Conservation (phyloP, 2,113 vertebrate species). For the Calonectris borealis region DNA sequence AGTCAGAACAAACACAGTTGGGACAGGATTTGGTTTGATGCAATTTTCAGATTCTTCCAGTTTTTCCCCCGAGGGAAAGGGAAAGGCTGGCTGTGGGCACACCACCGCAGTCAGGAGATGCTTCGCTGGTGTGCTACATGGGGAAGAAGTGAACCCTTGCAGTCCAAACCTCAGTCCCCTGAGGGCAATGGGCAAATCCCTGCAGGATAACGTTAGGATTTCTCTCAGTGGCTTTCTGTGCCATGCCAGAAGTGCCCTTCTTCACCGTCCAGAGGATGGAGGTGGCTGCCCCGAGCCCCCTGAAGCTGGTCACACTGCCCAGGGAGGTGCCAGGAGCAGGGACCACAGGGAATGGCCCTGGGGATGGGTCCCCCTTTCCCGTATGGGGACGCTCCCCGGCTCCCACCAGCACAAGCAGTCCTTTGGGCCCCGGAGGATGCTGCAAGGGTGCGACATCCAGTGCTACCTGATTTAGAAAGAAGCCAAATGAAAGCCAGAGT, state of each 20-base stretch:
- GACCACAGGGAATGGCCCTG: rapidly evolving
- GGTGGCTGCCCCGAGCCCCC: too few relatives aligned
- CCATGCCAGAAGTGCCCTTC: background rate
- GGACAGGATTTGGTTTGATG: background rate
- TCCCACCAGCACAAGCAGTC: background rate
- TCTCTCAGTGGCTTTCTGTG: background rate
- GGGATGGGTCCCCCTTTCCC: background rate
- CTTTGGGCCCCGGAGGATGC: background rate
- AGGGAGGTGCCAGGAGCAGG: rapidly evolving
- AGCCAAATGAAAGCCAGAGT: background rate
- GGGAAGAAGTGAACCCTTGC: background rate
- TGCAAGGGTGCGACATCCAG: background rate
- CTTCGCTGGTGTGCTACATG: background rate
- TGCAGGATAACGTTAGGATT: background rate
- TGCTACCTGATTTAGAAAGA: background rate
- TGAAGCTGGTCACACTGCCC: background rate
- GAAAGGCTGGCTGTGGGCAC: background rate
- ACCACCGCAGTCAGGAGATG: background rate
- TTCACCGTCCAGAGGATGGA: background rate
- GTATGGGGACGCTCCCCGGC: rapidly evolving
- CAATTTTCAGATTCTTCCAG: background rate
- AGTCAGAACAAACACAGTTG: background rate
- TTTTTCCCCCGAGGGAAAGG: background rate
- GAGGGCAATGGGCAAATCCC: background rate
- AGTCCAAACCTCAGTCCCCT: background rate